Evolutionary conservation across 1,140 invertebrate genomes (phyloP).

Genomic region (Agraylea sexmaculata): DNA sequence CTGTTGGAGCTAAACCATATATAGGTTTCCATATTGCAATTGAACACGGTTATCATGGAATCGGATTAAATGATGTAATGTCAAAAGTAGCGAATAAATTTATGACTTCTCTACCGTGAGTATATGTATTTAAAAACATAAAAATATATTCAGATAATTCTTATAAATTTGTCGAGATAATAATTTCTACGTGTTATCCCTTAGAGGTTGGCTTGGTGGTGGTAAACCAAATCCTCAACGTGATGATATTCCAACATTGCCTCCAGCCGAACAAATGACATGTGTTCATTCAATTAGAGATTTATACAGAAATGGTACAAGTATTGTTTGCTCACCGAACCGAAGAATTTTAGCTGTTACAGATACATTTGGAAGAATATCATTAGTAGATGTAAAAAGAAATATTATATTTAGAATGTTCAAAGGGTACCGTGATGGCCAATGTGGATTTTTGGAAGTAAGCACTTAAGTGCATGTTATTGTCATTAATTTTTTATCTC

Average conservation of each 20-base stretch:
- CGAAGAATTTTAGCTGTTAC: constrained; percentile 66
- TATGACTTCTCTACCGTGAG: constrained; percentile 73
- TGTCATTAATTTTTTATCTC: constrained; percentile 34
- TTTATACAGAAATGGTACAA: constrained; percentile 56
- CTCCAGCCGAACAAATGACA: constrained; percentile 51
- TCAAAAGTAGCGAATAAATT: constrained; percentile 81
- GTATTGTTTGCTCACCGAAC: constrained; percentile 66
- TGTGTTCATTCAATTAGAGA: constrained; percentile 79
- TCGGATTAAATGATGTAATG: constrained; percentile 71
- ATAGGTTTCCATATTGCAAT: constrained; percentile 80
- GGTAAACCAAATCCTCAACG: constrained; percentile 35
- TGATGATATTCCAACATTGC: constrained; percentile 31
- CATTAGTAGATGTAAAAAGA: constrained; percentile 68
- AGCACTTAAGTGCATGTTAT: constrained; percentile 27
- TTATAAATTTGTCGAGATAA: not conserved
- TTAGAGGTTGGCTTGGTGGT: constrained; percentile 47
- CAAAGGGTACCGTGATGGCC: constrained; percentile 90
- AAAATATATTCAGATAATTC: not conserved
- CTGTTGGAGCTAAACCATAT: constrained; percentile 72
- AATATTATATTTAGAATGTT: constrained; percentile 76
- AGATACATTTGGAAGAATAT: constrained; percentile 78
- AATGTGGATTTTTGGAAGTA: constrained; percentile 81
- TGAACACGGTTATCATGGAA: constrained; percentile 65
- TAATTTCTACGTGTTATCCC: constrained; percentile 15
- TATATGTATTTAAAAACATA: constrained; percentile 19